Evolutionary conservation across 2,113 vertebrate species (phyloP).

Genomic region (Prinia subflava): DNA sequence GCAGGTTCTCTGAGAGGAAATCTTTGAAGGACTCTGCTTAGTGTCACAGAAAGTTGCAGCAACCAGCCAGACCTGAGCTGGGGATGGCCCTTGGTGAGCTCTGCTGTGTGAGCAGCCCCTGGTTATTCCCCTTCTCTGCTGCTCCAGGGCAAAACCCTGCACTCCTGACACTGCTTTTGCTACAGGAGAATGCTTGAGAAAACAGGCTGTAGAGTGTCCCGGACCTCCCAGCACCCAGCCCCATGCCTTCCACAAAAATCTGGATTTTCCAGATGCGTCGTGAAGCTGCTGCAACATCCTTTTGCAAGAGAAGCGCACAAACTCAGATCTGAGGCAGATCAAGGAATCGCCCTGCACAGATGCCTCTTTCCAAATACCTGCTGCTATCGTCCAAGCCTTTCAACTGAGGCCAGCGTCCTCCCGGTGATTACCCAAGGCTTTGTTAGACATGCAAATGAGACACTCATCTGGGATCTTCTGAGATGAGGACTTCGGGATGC

Average conservation of each 20-base stretch:
- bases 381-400: slow-evolving; percentile 55
- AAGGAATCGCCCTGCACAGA: slow-evolving; percentile 18
- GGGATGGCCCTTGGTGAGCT: not conserved
- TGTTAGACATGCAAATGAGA: slow-evolving; percentile 62
- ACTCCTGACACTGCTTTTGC: not conserved
- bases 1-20: not conserved
- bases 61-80: not conserved
- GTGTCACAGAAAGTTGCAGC: not conserved
- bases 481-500: slow-evolving; percentile 2
- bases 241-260: slow-evolving; percentile 24
- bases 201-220: not conserved
- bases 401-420: slow-evolving; percentile 55
- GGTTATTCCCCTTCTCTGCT: not conserved
- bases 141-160: not conserved
- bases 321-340: slow-evolving; percentile 33
- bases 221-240: not conserved
- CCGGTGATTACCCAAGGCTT: slow-evolving; percentile 59
- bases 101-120: accelerated
- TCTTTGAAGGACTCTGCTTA: not conserved
- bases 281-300: slow-evolving; percentile 16
- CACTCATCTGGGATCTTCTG: slow-evolving; percentile 37
- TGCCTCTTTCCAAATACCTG: slow-evolving; percentile 45
- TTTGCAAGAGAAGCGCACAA: not conserved
- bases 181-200: not conserved
- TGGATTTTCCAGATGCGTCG: not conserved